Base-by-base conservation (phyloP, 2,113 vertebrate genomes). In the Nannobrachium achirus region DNA sequence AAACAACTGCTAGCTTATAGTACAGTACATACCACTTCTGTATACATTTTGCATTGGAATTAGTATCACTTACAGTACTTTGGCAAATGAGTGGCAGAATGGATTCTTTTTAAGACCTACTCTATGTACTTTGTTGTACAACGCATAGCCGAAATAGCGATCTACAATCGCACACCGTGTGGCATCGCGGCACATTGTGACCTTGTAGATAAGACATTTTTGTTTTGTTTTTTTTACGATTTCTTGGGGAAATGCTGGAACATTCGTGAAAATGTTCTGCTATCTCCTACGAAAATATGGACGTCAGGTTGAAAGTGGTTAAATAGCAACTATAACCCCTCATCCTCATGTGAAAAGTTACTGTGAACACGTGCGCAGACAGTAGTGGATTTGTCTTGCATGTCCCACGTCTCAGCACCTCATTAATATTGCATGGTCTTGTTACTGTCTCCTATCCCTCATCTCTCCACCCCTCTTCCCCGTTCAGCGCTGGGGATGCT, bases 361-460 rank as follows among this genome's bases (percentile, higher is more conserved):
- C 78, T 73, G 76, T 52, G 63, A 33, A 69, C 10, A 66, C 62
- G 61, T 79, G 60, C 69, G 59, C 70, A n/a, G n/a, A n/a, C n/a
- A 65, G 56, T 63, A 66, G 75, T 76, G 75, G 69, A 76, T 85
- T 87, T 85, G 80, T 81, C 68, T 75, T 71, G 51, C 73, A 73
- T 80, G 71, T 81, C 76, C 79, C 56, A 71, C 71, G 79, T 83
- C 74, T 82, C 73, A 86, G 80, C 51, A 65, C 33, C 73, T 86
- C 75, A 82, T 86, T 88, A 86, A 88, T 84, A 85, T 78, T 82
- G 57, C 71, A 85, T 80, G 73, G 74, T 73, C 75, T 73, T 84
- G 82, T 88, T 80, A 78, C 71, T 81, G 82, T 76, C 72, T 80
- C 62, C 58, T 65, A 69, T 74, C 57, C 73, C 74, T 62, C 25